Percentiles rank a stretch among this genome's conserved stretches.
Evolutionary conservation across 1,140 invertebrate species (phyloP).

Genomic region (Agraylea sexmaculata): DNA sequence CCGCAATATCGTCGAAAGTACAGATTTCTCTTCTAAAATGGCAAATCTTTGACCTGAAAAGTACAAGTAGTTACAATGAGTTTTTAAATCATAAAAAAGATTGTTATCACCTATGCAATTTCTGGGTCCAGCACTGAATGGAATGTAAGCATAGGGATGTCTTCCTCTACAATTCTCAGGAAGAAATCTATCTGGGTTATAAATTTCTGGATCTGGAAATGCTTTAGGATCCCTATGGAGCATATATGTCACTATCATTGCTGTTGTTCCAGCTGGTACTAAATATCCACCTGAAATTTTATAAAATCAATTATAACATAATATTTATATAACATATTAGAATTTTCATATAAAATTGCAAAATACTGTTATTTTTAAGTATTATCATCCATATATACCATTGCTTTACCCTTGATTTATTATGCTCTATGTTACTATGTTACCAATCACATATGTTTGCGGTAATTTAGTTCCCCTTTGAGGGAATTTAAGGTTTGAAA

Average conservation of each 20-base stretch:
- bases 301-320: constrained; percentile 7
- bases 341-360: not conserved
- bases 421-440: no score
- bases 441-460: no score
- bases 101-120: constrained; percentile 53
- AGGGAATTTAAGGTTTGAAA: no score
- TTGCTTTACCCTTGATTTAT: no score
- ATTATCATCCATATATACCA: no score
- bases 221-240: constrained; percentile 41
- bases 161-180: constrained; percentile 41
- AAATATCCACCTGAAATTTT: constrained; percentile 35
- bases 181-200: constrained; percentile 49
- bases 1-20: constrained; percentile 51
- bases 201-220: constrained; percentile 44
- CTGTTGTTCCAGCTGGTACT: constrained; percentile 41
- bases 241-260: constrained; percentile 43
- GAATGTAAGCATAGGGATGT: constrained; percentile 53
- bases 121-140: constrained; percentile 60
- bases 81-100: constrained; percentile 2
- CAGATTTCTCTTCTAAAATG: constrained; percentile 55
- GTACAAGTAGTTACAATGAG: not conserved
- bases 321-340: not conserved
- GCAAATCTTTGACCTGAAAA: constrained; percentile 59
- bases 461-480: no score
- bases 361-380: not conserved